Evolutionary conservation across 2,888 invertebrate genomes (phyloP), one percentile per base, ranked within the genome.

Genomic region (Philonicus albiceps): DNA sequence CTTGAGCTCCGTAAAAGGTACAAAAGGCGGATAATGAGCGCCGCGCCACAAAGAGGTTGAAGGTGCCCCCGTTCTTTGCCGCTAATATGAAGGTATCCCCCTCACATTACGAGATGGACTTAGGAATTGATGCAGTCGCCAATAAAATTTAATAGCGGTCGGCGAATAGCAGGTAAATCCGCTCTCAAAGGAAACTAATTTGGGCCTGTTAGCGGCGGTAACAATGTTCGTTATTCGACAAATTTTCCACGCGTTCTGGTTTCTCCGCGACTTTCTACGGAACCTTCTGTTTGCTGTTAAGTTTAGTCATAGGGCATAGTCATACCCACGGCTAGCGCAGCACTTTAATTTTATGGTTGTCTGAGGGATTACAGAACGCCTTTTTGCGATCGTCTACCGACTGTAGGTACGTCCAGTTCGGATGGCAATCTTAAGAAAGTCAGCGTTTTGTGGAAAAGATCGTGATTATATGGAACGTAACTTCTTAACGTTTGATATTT

Each of bases 11-110:
- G 76, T 76, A 40, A 37, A 76, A 37, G 76, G 34, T 37, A 34
- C 80, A 80, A 80, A 80, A 80, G 53, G 53, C 31, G 31, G 53
- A 53, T 80, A 80, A 80, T 80, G 31, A 53, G 53, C n/a, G n/a
- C n/a, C 49, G 49, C 49, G 7, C 64, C 64, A 64, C 64, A 64
- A 64, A 64, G n/a, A n/a, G 49, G 49, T 49, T n/a, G 64, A 64
- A 27, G 64, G 64, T 8, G 64, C 27, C 64, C 27, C 64, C 3
- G 27, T 64, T 22, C 22, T 6, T 8, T 2, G 49, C 49, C 16
- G 1, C 4, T 5, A 5, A 49, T 49, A 49, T 49, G 49, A 49
- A 13, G 43, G 43, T n/a, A n/a, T n/a, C 43, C 43, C 16, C 43
- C 16, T 11, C 43, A 6, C 19, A 1, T 19, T n/a, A 64, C 27